These are phyloP conservation scores for Noctua comes DNA, from an alignment of 2,888 invertebrate species.

Conservation along the genomic window DNA sequence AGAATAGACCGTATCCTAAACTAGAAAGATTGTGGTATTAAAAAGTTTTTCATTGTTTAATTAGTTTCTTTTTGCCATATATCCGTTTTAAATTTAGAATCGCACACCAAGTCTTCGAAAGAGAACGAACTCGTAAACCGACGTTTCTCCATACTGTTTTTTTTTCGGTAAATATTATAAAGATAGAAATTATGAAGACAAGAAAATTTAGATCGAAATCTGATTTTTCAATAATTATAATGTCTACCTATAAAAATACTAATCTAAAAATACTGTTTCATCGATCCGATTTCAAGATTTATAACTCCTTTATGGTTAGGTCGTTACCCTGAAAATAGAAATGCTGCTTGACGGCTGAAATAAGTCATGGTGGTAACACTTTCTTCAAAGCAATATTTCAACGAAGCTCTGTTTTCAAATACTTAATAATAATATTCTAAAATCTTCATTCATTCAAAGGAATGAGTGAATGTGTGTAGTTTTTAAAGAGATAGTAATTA, in stretches of 20 bases:
- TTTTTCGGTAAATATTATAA: neutral
- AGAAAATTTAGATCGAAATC: neutral
- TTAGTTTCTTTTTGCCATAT: neutral
- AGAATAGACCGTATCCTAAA: neutral
- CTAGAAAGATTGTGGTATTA: neutral
- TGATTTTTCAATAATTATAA: too few species aligned
- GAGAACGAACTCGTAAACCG: neutral
- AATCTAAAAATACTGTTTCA: neutral
- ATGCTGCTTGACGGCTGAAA: neutral
- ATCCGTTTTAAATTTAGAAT: neutral
- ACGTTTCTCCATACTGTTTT: neutral
- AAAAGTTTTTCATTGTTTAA: neutral
- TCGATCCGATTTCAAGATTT: neutral
- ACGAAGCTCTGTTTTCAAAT: neutral
- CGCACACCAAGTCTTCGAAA: neutral
- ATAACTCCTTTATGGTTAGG: neutral
- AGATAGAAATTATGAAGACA: too few species aligned
- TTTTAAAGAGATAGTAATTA: neutral
- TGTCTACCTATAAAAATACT: too few species aligned
- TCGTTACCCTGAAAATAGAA: neutral
- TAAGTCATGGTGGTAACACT: neutral
- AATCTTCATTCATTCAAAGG: slow-evolving; percentile 11
- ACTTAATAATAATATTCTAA: neutral
- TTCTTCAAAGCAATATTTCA: neutral
- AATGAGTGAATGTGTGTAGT: neutral